phyloP scores from a whole-genome alignment of 2,113 vertebrate genomes.

The Porphyrio hochstetteri region DNA sequence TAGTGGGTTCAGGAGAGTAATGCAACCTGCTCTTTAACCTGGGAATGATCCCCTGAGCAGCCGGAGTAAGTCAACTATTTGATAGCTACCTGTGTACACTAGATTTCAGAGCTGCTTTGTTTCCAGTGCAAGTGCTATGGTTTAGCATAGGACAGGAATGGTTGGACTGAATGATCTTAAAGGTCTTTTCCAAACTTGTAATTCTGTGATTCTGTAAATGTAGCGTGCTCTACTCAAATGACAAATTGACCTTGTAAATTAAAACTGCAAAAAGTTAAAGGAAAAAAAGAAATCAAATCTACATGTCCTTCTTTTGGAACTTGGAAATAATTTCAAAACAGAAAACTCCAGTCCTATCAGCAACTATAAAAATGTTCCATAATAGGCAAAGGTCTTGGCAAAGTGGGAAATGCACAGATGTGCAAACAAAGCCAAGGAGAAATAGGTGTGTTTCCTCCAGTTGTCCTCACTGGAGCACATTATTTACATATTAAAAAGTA shows the following conservation, averaged over 20 bases:
- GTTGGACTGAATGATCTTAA: too few species aligned
- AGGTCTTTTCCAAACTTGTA: too few species aligned
- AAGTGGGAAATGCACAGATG: neutral
- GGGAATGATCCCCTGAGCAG: rapidly evolving
- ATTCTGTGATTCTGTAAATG: neutral
- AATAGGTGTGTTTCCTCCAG: neutral
- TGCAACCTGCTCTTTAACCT: rapidly evolving
- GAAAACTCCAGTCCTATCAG: neutral
- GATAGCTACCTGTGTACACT: neutral
- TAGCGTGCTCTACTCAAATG: neutral
- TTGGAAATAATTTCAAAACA: neutral
- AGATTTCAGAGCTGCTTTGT: neutral
- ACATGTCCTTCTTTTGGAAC: rapidly evolving
- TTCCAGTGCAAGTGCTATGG: neutral
- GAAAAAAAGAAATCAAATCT: neutral
- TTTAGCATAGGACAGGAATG: too few species aligned
- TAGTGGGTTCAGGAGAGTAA: rapidly evolving
- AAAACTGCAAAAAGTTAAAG: neutral
- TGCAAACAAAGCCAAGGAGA: neutral
- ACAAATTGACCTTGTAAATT: neutral
- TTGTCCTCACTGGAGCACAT: neutral
- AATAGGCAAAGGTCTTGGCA: neutral
- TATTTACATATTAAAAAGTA: neutral
- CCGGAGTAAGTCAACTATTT: neutral
- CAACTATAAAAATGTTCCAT: rapidly evolving